These are phyloP conservation scores for Polydrusus pterygomalis DNA, from an alignment of 2,888 invertebrate genomes.

Conservation along the genomic window DNA sequence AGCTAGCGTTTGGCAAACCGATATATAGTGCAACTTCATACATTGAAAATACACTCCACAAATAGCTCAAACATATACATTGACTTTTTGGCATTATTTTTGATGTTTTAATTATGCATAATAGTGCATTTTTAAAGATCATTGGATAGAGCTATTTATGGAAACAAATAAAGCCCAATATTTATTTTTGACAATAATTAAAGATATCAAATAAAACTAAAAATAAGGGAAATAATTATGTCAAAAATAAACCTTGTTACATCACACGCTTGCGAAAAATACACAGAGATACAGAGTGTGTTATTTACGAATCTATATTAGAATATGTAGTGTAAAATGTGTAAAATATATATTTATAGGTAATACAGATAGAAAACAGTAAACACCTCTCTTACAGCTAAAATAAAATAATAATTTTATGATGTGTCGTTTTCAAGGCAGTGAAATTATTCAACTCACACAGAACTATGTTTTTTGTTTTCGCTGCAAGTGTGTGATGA, in stretches of 20 bases:
- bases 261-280: constrained; percentile 66
- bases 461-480: constrained; percentile 8
- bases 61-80: constrained; percentile 36
- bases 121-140: too few relatives aligned
- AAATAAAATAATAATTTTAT: neutral
- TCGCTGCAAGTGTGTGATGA: constrained; percentile 65
- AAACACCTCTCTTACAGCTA: neutral
- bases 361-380: neutral
- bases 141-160: constrained; percentile 43
- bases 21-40: constrained; percentile 68
- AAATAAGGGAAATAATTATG: constrained; percentile 16
- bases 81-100: neutral
- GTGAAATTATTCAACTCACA: too few relatives aligned
- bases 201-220: neutral
- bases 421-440: neutral
- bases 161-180: constrained; percentile 57
- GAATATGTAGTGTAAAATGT: neutral
- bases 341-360: constrained; percentile 5
- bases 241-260: constrained; percentile 60
- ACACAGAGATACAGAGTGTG: constrained; percentile 49
- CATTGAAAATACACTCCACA: constrained; percentile 66
- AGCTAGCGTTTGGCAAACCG: constrained; percentile 67
- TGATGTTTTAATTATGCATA: neutral
- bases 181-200: constrained; percentile 42
- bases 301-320: constrained; percentile 17